These are phyloP conservation scores for Idaea dimidiata DNA, from an alignment of 2,888 invertebrate species.

Conservation along the genomic window DNA sequence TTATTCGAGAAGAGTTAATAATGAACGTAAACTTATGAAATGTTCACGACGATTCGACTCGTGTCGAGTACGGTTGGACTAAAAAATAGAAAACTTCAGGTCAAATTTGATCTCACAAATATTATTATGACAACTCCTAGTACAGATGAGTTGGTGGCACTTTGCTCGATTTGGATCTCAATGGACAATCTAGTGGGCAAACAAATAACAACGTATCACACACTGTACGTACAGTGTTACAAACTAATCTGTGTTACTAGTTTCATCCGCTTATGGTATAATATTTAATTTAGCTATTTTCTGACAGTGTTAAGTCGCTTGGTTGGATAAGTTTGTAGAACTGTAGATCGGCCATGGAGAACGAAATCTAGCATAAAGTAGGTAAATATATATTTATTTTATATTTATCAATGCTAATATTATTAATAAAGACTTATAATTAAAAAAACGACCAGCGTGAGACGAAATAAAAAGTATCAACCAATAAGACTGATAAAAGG, in stretches of 20 bases:
- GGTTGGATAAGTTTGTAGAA: neutral
- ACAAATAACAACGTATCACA: neutral
- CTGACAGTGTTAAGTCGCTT: neutral
- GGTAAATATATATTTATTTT: too few species aligned
- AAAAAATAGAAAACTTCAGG: too few species aligned
- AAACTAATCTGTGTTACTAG: neutral
- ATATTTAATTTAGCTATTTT: neutral
- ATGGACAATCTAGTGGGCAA: neutral
- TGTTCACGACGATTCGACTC: too few species aligned
- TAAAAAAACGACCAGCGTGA: slow-evolving; percentile 8
- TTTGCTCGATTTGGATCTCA: neutral
- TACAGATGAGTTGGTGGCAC: neutral
- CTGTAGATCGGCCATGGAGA: neutral
- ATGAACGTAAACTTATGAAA: too few species aligned
- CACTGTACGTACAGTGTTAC: neutral
- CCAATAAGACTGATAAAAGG: slow-evolving; percentile 2
- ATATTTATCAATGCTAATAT: slow-evolving; percentile 23
- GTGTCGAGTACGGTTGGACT: too few species aligned
- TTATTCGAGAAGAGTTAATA: too few species aligned
- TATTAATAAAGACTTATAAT: slow-evolving; percentile 12
- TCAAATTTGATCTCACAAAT: too few species aligned
- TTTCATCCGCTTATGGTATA: neutral
- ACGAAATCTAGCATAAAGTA: neutral
- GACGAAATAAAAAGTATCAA: neutral
- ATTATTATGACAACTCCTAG: too few species aligned